A percentile compares a stretch with the other conserved stretches of the same genome.
These are phyloP conservation scores for Zygaena filipendulae DNA, from an alignment of 2,888 invertebrate genomes.

Conservation along the genomic window DNA sequence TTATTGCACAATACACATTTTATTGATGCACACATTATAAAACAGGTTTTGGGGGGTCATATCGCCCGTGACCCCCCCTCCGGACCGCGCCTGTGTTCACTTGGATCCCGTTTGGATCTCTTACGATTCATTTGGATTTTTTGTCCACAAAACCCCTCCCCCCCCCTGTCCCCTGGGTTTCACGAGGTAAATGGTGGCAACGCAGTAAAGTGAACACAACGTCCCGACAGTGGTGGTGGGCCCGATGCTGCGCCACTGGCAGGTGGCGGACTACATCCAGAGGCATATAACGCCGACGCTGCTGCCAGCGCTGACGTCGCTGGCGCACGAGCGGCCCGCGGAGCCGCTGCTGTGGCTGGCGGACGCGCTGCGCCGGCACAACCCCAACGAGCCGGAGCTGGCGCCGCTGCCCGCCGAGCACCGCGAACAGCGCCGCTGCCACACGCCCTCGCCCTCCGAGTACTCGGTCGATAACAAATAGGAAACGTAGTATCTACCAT, in stretches of 20 bases:
- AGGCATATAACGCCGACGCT: slow-evolving; percentile 74
- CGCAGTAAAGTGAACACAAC: too few species aligned
- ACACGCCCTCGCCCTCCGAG: slow-evolving; percentile 38
- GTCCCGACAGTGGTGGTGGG: slow-evolving; percentile 81
- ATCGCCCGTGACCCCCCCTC: too few species aligned
- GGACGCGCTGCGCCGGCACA: slow-evolving; percentile 78
- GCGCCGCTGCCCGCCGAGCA: slow-evolving; percentile 28
- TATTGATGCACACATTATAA: too few species aligned
- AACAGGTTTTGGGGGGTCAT: too few species aligned
- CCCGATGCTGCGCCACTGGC: slow-evolving; percentile 71
- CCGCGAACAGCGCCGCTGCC: slow-evolving; percentile 35
- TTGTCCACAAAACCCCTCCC: too few species aligned
- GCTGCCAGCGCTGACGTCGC: slow-evolving; percentile 69
- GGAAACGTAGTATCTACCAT: background rate
- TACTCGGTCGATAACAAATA: slow-evolving; percentile 26
- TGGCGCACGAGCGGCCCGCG: slow-evolving; percentile 76
- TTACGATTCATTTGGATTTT: too few species aligned
- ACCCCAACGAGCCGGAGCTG: slow-evolving; percentile 76
- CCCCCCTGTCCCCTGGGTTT: too few species aligned
- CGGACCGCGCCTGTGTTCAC: too few species aligned
- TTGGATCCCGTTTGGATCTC: too few species aligned
- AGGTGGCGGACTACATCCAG: slow-evolving; percentile 76
- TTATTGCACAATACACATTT: too few species aligned
- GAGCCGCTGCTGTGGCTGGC: slow-evolving; percentile 85
- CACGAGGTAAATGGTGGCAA: too few species aligned